Evolutionary conservation across 2,797 vertebrate species (phyloP), one percentile per base, ranked within the genome.

Genomic region (Lemur catta): DNA sequence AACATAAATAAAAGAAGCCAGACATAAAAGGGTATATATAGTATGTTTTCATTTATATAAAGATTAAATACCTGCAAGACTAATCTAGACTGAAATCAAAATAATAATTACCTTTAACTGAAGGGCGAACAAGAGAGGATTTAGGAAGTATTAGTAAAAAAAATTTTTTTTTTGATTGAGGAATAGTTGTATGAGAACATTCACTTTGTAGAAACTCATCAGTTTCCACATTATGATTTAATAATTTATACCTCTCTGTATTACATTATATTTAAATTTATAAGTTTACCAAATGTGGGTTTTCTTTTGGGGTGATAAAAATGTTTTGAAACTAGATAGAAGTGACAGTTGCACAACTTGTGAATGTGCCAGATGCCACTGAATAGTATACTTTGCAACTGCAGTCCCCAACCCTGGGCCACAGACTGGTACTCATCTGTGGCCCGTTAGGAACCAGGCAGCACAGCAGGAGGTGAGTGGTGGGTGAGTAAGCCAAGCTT

Each of bases 81-180:
- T 84, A 88, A 78, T 74, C 28, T 93, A 55, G 35, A 89, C 0
- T 85, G 24, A 86, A 93, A 93, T 94, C 48, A 81, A 97, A 92
- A 43, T 91, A 91, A 81, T 6, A 92, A 22, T 69, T 57, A 85
- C 28, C 12, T 87, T 30, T 72, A 78, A 91, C 4, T 90, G 43
- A 91, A 89, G 50, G 17, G 26, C 41, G 12, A 91, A 69, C 41
- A 79, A 81, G 14, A 50, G 7, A 59, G 17, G 13, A 78, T 88
- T 57, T 43, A 93, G 57, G 26, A 59, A 52, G 30, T 67, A 38
- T 12, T 61, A 14, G 24, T 67, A 81, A 71, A 11, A 81, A 71
- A 11, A 8, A 28, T 15, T 50, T 96, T 94, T 57, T 52, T 95
- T 48, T 59, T 84, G 17, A 80, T 50, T 89, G 20, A 91, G 30